Percentiles rank a stretch among this genome's conserved stretches.
Conservation (phyloP, 2,113 vertebrate species). For the Terrapene triunguis region DNA sequence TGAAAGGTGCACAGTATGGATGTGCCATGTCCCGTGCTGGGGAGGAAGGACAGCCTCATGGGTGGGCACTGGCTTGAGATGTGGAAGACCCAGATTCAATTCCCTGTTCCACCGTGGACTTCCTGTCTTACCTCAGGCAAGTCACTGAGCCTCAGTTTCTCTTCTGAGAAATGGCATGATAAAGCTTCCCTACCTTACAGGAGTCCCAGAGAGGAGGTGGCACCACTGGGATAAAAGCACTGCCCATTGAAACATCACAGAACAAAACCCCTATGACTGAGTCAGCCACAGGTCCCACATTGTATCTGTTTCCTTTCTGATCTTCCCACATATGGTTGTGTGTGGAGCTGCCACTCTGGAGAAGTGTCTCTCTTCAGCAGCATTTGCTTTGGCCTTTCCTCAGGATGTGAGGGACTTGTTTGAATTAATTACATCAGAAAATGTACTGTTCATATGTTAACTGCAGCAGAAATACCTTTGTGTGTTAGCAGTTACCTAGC, state of each 20-base stretch:
- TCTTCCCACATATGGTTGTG: conserved; percentile 54
- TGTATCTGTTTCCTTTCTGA: neutral
- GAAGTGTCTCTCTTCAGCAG: conserved; percentile 47
- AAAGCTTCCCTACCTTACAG: neutral
- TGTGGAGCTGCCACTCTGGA: neutral
- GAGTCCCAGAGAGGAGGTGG: neutral
- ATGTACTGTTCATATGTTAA: neutral
- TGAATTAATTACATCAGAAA: conserved; percentile 40
- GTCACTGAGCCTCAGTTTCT: neutral
- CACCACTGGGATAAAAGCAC: neutral
- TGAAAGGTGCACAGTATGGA: accelerated
- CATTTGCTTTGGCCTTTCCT: conserved; percentile 30
- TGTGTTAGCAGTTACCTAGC: neutral
- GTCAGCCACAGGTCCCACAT: neutral
- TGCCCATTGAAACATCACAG: neutral
- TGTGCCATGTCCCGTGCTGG: neutral
- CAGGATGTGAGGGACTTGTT: neutral
- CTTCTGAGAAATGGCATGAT: neutral
- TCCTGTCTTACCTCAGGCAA: neutral
- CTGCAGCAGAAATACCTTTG: neutral
- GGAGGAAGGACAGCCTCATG: neutral
- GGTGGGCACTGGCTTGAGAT: neutral
- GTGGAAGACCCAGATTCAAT: neutral
- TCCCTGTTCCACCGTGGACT: neutral
- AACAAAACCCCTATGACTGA: neutral